These are phyloP conservation scores for Drosophila murphyi DNA, from an alignment of 1,140 invertebrate species.

Conservation along the genomic window DNA sequence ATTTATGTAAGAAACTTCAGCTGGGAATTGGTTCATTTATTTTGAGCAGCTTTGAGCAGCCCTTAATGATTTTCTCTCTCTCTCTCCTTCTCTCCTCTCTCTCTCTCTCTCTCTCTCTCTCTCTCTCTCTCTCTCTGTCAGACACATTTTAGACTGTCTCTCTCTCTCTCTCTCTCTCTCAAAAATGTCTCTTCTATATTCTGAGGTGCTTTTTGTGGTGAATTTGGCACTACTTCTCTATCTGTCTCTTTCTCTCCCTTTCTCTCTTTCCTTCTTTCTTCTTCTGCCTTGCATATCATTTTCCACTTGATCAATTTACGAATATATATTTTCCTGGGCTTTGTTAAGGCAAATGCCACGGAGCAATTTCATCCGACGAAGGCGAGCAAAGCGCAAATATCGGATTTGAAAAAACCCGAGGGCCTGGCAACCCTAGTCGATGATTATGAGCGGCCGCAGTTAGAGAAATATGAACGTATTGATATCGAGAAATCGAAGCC, in stretches of 20 bases:
- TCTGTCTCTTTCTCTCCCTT: neutral
- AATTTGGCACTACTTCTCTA: too few species aligned
- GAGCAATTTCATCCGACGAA: conserved; percentile 57
- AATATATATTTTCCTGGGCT: neutral
- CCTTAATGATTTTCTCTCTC: neutral
- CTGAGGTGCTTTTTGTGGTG: too few species aligned
- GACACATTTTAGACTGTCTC: neutral
- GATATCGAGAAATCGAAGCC: conserved; percentile 57
- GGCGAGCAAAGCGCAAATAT: conserved; percentile 59
- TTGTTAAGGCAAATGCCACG: conserved; percentile 57
- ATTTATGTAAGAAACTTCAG: too few species aligned
- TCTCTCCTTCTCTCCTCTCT: too few species aligned
- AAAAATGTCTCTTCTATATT: neutral
- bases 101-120: conserved; percentile 2
- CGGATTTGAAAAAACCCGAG: conserved; percentile 68
- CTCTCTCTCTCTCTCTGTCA: conserved; percentile 9
- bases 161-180: conserved; percentile 10
- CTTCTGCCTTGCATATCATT: too few species aligned
- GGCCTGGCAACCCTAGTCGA: conserved; percentile 62
- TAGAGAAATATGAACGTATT: conserved; percentile 85
- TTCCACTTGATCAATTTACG: too few species aligned
- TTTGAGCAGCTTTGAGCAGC: neutral
- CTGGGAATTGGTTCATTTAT: neutral
- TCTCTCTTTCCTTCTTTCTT: neutral
- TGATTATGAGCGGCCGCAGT: conserved; percentile 85